Evolutionary conservation across 2,797 vertebrate species (phyloP).

Genomic region (Pseudopleuronectes americanus): DNA sequence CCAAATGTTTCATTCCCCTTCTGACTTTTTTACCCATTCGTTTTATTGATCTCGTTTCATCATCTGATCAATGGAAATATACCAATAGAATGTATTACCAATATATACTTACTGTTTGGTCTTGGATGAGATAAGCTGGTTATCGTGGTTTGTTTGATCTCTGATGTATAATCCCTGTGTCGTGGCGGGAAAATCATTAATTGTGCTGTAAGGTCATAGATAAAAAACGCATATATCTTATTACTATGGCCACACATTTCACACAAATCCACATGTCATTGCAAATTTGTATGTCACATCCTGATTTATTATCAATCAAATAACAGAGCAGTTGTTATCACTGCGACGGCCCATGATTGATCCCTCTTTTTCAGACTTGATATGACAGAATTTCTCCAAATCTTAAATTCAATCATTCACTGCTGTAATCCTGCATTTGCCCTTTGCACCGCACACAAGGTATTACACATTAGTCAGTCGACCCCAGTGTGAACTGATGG

Average conservation of each 20-base stretch:
- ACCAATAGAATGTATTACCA: constrained; percentile 51
- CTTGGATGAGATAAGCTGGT: constrained; percentile 56
- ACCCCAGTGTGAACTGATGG: constrained; percentile 55
- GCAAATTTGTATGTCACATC: constrained; percentile 30
- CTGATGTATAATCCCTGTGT: constrained; percentile 54
- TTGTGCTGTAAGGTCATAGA: constrained; percentile 58
- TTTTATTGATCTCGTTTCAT: constrained; percentile 39
- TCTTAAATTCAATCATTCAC: constrained; percentile 36
- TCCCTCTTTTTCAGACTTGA: constrained; percentile 24
- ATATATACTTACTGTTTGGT: constrained; percentile 39
- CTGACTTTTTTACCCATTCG: constrained; percentile 22
- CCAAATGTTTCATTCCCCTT: neutral
- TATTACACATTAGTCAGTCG: constrained; percentile 43
- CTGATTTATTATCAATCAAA: constrained; percentile 53
- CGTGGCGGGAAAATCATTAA: constrained; percentile 54
- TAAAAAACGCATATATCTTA: constrained; percentile 26
- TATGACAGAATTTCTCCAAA: constrained; percentile 44
- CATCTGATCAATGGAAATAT: constrained; percentile 58
- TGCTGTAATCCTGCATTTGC: constrained; percentile 26
- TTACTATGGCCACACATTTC: constrained; percentile 27
- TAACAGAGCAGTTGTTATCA: constrained; percentile 28
- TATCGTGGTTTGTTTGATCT: constrained; percentile 46
- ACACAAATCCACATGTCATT: constrained; percentile 23
- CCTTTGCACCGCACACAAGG: constrained; percentile 20
- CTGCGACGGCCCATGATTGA: constrained; percentile 38